phyloP scores from a whole-genome alignment of 1,140 invertebrate genomes.

The Cotesia vestalis region DNA sequence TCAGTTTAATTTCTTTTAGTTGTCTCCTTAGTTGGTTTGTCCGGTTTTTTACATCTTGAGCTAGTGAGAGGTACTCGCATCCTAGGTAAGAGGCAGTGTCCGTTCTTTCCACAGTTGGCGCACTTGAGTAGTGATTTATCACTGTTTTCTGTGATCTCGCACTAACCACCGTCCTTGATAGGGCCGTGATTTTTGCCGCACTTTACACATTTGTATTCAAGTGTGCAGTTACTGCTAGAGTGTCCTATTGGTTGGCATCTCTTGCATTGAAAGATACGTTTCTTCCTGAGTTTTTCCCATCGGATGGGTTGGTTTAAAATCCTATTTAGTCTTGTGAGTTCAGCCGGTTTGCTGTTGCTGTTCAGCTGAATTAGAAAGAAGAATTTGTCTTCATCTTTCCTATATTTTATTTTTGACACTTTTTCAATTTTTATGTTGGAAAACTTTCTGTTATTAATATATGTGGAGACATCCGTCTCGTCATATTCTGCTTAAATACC shows the following conservation, averaged over 20 bases:
- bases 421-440: not conserved
- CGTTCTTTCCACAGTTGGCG: constrained; percentile 31
- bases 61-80: constrained; percentile 31
- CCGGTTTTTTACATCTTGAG: not conserved
- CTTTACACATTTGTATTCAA: constrained; percentile 27
- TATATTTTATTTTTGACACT: constrained; percentile 9
- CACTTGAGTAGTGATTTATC: constrained; percentile 23
- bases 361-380: constrained; percentile 9
- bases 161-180: constrained; percentile 8
- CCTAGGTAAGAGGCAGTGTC: constrained; percentile 35
- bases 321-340: not conserved
- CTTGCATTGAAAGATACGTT: constrained; percentile 17
- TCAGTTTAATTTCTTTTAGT: not conserved
- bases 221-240: constrained; percentile 24
- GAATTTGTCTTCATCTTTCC: not conserved
- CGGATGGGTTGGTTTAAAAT: constrained; percentile 16
- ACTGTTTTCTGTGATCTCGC: not conserved
- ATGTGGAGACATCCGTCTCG: not conserved
- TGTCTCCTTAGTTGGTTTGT: not conserved
- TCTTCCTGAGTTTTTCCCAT: constrained; percentile 23
- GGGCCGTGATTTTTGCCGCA: constrained; percentile 21
- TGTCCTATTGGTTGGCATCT: constrained; percentile 28
- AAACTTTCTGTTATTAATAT: not conserved
- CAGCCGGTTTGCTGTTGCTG: not conserved
- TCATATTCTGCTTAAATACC: constrained; percentile 16